These are phyloP conservation scores for Oryzias javanicus DNA, from an alignment of 2,113 vertebrate genomes.

Conservation along the genomic window DNA sequence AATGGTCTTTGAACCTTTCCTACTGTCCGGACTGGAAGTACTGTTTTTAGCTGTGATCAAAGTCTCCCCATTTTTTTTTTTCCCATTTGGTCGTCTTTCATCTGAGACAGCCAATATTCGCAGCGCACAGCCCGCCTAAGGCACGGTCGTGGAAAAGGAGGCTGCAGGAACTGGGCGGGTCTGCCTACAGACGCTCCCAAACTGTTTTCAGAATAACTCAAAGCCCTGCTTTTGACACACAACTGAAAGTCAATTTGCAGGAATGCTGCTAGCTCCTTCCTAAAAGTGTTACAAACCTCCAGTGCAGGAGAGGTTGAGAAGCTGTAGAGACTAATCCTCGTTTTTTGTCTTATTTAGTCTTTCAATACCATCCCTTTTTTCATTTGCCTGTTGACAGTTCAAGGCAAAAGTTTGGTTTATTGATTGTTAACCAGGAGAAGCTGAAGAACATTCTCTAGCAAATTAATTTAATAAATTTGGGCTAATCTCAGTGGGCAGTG, in stretches of 20 bases:
- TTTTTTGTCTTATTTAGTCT: neutral
- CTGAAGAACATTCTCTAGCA: conserved; percentile 29
- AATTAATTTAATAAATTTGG: conserved; percentile 43
- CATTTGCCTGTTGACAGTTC: neutral
- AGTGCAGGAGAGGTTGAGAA: neutral
- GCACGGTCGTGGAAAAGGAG: neutral
- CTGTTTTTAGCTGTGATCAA: no score
- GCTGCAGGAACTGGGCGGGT: neutral
- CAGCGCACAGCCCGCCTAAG: neutral
- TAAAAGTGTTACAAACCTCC: neutral
- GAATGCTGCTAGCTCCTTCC: neutral
- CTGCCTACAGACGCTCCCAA: neutral
- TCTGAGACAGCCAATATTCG: neutral
- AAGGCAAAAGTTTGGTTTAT: conserved; percentile 19
- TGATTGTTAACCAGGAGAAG: conserved; percentile 9
- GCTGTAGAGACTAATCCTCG: no score
- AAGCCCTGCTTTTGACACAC: neutral
- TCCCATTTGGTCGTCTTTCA: neutral
- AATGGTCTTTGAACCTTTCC: no score
- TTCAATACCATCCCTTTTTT: neutral
- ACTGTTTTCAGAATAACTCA: neutral
- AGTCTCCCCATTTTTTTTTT: no score
- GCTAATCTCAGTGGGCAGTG: conserved; percentile 15
- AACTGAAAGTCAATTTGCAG: neutral
- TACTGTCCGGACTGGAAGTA: no score